These are phyloP conservation scores for Cyprinodon variegatus DNA, from an alignment of 2,113 vertebrate genomes.

Conservation along the genomic window DNA sequence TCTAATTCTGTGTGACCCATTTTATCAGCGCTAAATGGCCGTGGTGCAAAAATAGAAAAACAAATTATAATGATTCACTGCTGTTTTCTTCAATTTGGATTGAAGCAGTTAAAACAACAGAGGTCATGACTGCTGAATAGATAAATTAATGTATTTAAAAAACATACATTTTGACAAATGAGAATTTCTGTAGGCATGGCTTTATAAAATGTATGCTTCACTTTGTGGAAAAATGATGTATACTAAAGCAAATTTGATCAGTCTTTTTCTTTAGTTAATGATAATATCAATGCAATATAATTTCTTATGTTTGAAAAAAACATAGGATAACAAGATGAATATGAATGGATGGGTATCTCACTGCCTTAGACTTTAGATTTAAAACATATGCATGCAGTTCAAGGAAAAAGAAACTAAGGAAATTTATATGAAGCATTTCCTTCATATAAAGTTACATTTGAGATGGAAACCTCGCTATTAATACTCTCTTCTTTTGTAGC, in stretches of 20 bases:
- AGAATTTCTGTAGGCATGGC: too few relatives aligned
- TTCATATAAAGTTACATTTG: background rate
- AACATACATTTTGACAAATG: too few relatives aligned
- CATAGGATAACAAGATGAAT: background rate
- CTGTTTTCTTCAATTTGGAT: too few relatives aligned
- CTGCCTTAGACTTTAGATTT: background rate
- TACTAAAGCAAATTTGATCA: too few relatives aligned
- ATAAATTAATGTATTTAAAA: too few relatives aligned
- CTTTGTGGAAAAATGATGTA: too few relatives aligned
- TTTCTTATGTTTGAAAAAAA: background rate
- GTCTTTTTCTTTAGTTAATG: too few relatives aligned
- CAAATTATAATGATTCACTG: background rate
- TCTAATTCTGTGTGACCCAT: background rate
- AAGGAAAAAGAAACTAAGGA: background rate
- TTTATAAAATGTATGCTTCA: too few relatives aligned
- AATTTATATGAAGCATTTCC: too few relatives aligned
- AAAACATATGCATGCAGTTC: background rate
- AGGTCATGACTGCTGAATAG: too few relatives aligned
- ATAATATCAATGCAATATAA: background rate
- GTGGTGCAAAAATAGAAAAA: background rate
- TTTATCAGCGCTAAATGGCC: conserved; percentile 2
- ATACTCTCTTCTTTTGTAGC: background rate
- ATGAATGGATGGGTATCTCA: background rate
- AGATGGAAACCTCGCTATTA: background rate
- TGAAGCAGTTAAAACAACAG: too few relatives aligned